Evolutionary conservation across 2,888 invertebrate genomes (phyloP), one percentile per base, ranked within the genome.

Genomic region (Xestia xanthographa): DNA sequence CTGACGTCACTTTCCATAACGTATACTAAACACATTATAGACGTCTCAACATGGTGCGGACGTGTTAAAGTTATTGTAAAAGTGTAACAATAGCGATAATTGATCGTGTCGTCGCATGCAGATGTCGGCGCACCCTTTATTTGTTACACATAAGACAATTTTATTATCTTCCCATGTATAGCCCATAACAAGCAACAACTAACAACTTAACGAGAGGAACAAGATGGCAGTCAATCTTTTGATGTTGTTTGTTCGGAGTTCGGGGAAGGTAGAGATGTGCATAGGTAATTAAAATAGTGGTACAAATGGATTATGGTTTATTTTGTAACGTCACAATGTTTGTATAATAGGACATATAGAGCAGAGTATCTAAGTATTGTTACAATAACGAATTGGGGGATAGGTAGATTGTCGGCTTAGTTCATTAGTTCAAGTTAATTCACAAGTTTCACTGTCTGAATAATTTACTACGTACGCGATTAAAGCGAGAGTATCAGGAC

Each of bases 81-180:
- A 80, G 81, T 91, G 89, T 88, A 85, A 96, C 96, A 96, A 96
- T 94, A 86, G 89, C 89, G 90, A 94, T 96, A 96, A 96, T 96
- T 95, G 95, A 96, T 96, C 94, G 94, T 89, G 91, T 91, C 93
- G 90, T 88, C 89, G 91, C 92, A 91, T 91, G 92, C 95, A 95
- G 95, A 95, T 95, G 95, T 88, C 90, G 89, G 90, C 91, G 92
- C 91, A 93, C 91, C 92, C 88, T 88, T 88, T 88, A 88, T 93
- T 92, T 92, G 91, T 90, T 79, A 86, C 77, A 87, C 56, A 79
- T 86, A 87, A 86, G 86, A 84, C 88, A 88, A 90, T 89, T 90
- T 92, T 92, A 92, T 92, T 89, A 91, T 92, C 91, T 93, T 92
- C 91, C 92, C 91, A 91, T 92, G 90, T 88, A 89, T 92, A n/a